Evolutionary conservation across 2,113 vertebrate genomes (phyloP), one percentile per base, ranked within the genome.

Genomic region (Thomomys bottae): DNA sequence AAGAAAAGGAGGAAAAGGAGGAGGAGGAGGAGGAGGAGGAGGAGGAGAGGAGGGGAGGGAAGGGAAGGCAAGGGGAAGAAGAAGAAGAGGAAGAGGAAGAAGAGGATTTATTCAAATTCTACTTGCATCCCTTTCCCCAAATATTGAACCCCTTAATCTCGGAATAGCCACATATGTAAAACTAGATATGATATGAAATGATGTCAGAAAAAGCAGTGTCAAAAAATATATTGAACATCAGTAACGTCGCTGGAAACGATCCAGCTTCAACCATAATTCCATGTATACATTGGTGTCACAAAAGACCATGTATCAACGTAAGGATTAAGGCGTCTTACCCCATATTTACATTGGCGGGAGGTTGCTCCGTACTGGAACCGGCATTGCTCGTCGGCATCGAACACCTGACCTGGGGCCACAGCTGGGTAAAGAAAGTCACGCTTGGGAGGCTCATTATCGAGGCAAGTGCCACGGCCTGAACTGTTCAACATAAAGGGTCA

Each of bases 371-470:
- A 99, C 98, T 99, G 99, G 98, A 99, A 99, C 97, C 99, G 99
- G 96, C 99, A 99, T 96, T 99, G 99, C 95, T 99, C 99, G 96
- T 99, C 99, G 83, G 99, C 99, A 94, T 99, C 99, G 95, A 99
- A 99, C 98, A 99, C 99, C 98, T 99, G 99, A 98, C 99, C 99
- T 97, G 99, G 99, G 96, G 99, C 99, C 98, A 99, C 98, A 97
- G 99, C 99, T 98, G 99, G 99, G 97, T 99, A 99, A 98, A 99
- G 98, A 98, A 99, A 99, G 98, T 99, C 99, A 99, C 98, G 98
- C 98, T 99, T 99, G 98, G 99, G 98, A 98, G 99, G 99, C 98
- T 99, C 99, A 98, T 99, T 99, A 98, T 99, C 99, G 98, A 99
- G 99, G 98, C 99, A 99, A 98, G 99, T 99, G 98, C 99, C 99